phyloP scores from a whole-genome alignment of 2,888 invertebrate species.

The Pinctada fucata region DNA sequence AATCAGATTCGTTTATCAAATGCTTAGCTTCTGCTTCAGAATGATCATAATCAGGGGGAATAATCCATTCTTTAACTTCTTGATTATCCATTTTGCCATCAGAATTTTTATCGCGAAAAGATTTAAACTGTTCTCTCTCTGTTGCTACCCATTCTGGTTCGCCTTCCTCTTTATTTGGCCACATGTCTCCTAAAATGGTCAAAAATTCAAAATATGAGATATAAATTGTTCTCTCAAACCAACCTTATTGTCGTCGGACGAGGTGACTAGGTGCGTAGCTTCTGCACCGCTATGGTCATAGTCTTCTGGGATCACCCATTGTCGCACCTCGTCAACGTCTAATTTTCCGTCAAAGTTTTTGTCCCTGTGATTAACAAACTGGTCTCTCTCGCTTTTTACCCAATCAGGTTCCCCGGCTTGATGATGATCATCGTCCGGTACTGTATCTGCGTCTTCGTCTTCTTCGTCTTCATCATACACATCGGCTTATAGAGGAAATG shows the following conservation, averaged over 20 bases:
- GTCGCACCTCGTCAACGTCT: slow-evolving; percentile 87
- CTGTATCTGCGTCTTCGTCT: slow-evolving; percentile 58
- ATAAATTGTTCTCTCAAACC: slow-evolving; percentile 33
- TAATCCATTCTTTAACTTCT: slow-evolving; percentile 92
- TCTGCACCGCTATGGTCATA: slow-evolving; percentile 98
- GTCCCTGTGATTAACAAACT: slow-evolving; percentile 88
- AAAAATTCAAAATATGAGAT: slow-evolving; percentile 27
- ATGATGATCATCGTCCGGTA: slow-evolving; percentile 56
- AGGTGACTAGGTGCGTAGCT: slow-evolving; percentile 93
- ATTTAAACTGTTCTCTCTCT: slow-evolving; percentile 93
- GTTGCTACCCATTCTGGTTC: slow-evolving; percentile 96
- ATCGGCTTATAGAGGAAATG: slow-evolving; percentile 74
- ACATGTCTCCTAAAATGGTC: slow-evolving; percentile 86
- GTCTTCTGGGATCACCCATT: slow-evolving; percentile 94
- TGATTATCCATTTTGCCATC: slow-evolving; percentile 90
- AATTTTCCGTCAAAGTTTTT: slow-evolving; percentile 90
- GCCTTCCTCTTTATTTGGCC: slow-evolving; percentile 79
- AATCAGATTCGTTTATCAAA: slow-evolving; percentile 95
- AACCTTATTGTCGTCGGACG: slow-evolving; percentile 90
- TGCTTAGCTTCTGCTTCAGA: slow-evolving; percentile 97
- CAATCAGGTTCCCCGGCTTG: slow-evolving; percentile 89
- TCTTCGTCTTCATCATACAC: slow-evolving; percentile 64
- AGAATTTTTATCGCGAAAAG: slow-evolving; percentile 88
- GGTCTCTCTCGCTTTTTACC: slow-evolving; percentile 94
- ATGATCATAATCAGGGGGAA: slow-evolving; percentile 97